Conservation (phyloP, 2,113 vertebrate genomes). For the Cygnus atratus region DNA sequence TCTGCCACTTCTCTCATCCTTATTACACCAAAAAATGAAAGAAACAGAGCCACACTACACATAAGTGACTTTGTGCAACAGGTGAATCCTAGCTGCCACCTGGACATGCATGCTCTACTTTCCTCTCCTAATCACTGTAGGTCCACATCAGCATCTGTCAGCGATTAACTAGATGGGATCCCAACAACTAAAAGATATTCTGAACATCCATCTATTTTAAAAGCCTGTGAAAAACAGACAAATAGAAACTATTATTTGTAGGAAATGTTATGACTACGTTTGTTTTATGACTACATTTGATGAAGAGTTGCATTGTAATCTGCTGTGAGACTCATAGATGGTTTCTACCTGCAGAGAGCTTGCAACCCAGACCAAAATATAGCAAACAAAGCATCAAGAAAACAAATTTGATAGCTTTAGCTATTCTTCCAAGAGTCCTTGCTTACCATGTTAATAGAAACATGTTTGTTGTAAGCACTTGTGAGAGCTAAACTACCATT, state of each 20-base stretch:
- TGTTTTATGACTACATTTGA: not conserved
- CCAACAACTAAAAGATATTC: not conserved
- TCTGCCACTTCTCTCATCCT: not conserved
- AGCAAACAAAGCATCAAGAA: not conserved
- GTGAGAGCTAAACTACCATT: not conserved
- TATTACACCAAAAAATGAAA: not conserved
- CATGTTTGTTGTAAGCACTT: not conserved
- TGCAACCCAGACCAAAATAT: not conserved
- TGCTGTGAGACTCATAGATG: not conserved
- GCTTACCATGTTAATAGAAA: not conserved
- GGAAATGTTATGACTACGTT: not conserved
- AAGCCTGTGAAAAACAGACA: not conserved
- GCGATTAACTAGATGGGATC: not conserved
- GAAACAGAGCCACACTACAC: not conserved
- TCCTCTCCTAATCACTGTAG: not conserved
- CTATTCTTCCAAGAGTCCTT: not conserved
- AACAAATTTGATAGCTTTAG: not conserved
- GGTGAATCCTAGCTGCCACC: not conserved
- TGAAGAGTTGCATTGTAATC: not conserved
- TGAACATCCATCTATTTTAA: not conserved
- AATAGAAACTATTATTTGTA: not conserved
- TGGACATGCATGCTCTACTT: accelerated
- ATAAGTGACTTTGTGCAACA: not conserved
- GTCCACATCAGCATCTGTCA: not conserved
- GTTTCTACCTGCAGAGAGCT: not conserved